These are phyloP conservation scores for Sipha flava DNA, from an alignment of 1,140 invertebrate species.

Conservation along the genomic window DNA sequence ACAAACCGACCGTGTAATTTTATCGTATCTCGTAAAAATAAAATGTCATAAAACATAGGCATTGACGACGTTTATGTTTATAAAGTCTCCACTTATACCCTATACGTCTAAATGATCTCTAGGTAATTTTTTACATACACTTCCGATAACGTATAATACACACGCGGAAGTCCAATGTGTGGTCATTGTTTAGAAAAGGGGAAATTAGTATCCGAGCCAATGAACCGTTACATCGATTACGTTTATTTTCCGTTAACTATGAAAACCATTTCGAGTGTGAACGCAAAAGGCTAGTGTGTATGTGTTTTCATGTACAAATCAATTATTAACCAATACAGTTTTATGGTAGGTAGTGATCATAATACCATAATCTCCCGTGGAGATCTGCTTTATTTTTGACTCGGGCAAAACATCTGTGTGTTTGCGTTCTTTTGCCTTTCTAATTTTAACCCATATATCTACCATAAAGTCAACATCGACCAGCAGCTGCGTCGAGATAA, in stretches of 20 bases:
- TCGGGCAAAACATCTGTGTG: constrained; percentile 25
- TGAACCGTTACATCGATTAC: background rate
- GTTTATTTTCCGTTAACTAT: background rate
- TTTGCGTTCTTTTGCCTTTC: background rate
- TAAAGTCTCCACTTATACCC: too few species aligned
- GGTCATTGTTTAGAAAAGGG: background rate
- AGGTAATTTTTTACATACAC: background rate
- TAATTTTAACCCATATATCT: background rate
- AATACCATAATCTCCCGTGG: constrained; percentile 2
- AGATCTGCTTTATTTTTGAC: background rate
- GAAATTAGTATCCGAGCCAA: background rate
- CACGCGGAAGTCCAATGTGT: background rate
- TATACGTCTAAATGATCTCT: background rate
- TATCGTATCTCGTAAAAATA: too few species aligned
- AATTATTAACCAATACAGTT: background rate
- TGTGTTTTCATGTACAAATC: constrained; percentile 1
- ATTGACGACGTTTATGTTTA: too few species aligned
- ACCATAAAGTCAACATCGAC: background rate
- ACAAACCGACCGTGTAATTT: too few species aligned
- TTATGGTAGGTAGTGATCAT: background rate
- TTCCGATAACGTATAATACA: background rate
- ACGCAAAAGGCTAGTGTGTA: background rate
- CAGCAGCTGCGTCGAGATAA: background rate
- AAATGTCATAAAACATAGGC: too few species aligned
- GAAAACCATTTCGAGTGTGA: background rate